Conservation (phyloP, 2,888 invertebrate species). For the Lepidochrysops patricia region DNA sequence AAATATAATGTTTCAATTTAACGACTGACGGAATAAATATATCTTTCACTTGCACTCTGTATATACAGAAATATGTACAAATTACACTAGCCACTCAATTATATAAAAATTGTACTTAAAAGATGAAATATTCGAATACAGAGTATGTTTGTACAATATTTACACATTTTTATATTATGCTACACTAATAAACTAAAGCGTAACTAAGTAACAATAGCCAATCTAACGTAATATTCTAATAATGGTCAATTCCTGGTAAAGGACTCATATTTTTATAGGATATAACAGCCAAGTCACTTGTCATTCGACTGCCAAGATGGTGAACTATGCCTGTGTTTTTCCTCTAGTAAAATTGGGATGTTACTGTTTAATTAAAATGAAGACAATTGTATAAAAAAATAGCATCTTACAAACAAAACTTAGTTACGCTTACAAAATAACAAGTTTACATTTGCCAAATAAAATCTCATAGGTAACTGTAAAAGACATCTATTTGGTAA, state of each 20-base stretch:
- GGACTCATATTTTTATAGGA: not conserved
- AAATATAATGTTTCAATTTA: slow-evolving; percentile 57
- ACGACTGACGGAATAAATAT: slow-evolving; percentile 66
- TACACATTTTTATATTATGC: slow-evolving; percentile 36
- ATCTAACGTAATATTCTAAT: not conserved
- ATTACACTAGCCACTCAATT: slow-evolving; percentile 43
- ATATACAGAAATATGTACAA: slow-evolving; percentile 64
- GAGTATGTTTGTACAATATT: slow-evolving; percentile 56
- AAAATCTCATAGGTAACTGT: slow-evolving; percentile 14
- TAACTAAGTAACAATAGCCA: not conserved
- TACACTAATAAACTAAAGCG: slow-evolving; percentile 15
- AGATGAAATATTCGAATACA: slow-evolving; percentile 36
- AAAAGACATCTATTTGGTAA: slow-evolving; percentile 11
- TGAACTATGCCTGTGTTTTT: not conserved
- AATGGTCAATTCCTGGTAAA: not conserved
- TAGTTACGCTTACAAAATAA: slow-evolving; percentile 8
- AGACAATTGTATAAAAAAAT: too few species aligned
- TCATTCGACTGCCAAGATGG: not conserved
- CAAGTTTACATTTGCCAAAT: slow-evolving; percentile 8
- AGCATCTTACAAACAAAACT: not conserved
- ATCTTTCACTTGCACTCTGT: slow-evolving; percentile 48
- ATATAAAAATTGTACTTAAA: slow-evolving; percentile 50
- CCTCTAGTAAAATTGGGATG: not conserved
- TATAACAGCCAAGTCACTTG: not conserved
- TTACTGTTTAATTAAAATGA: not conserved